phyloP scores from a whole-genome alignment of 2,797 vertebrate genomes.

The Synanceia verrucosa region DNA sequence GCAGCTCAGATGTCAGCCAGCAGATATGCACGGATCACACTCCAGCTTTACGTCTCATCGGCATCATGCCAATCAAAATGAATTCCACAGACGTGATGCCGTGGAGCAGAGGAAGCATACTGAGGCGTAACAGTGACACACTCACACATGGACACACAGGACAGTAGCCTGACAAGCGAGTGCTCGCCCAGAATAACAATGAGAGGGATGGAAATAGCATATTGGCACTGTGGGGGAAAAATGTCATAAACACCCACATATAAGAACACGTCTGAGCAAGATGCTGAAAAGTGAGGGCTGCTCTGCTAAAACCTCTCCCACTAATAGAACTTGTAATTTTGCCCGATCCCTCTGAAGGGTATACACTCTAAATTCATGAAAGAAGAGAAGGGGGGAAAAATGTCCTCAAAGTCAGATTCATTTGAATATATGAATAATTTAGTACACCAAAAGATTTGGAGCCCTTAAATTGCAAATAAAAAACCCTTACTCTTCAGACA shows the following conservation, averaged over 20 bases:
- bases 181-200: slow-evolving; percentile 70
- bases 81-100: slow-evolving; percentile 51
- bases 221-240: background rate
- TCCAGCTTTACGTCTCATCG: slow-evolving; percentile 22
- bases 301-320: slow-evolving; percentile 25
- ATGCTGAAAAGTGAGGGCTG: background rate
- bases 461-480: slow-evolving; percentile 67
- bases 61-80: slow-evolving; percentile 52
- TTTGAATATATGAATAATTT: slow-evolving; percentile 81
- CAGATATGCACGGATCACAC: slow-evolving; percentile 23
- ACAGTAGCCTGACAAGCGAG: slow-evolving; percentile 49
- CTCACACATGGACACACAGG: slow-evolving; percentile 15
- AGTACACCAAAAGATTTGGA: slow-evolving; percentile 64
- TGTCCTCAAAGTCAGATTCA: slow-evolving; percentile 68
- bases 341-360: slow-evolving; percentile 40
- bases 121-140: slow-evolving; percentile 47
- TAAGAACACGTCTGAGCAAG: slow-evolving; percentile 3
- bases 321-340: slow-evolving; percentile 50
- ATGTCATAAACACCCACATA: background rate
- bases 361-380: slow-evolving; percentile 69
- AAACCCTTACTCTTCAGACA: slow-evolving; percentile 49
- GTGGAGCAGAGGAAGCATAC: slow-evolving; percentile 39
- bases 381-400: slow-evolving; percentile 57
- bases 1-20: slow-evolving; percentile 16
- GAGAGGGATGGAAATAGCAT: slow-evolving; percentile 39